Conservation (phyloP, 1,140 invertebrate genomes). For the Neodiprion lecontei region DNA sequence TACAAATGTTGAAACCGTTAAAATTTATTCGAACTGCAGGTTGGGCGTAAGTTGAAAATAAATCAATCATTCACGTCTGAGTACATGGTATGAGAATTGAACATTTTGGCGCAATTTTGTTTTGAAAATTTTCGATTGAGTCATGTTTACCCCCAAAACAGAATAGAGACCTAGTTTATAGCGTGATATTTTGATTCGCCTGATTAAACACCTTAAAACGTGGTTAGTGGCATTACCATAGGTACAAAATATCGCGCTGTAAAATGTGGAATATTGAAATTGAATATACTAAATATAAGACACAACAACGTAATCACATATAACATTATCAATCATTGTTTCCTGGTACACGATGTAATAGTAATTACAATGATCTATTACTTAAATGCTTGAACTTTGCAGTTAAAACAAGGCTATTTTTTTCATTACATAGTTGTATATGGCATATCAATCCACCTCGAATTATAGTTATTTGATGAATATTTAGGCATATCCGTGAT, state of each 20-base stretch:
- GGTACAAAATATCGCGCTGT: background rate
- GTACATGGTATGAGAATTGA: background rate
- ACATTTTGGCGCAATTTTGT: background rate
- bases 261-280: background rate
- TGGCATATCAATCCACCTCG: background rate
- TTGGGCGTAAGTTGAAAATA: background rate
- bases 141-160: background rate
- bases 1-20: background rate
- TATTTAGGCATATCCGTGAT: background rate
- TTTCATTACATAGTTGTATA: background rate
- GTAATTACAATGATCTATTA: background rate
- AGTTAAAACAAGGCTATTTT: background rate
- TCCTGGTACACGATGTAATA: background rate
- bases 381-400: background rate
- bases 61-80: background rate
- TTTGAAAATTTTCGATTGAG: background rate
- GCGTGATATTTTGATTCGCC: background rate
- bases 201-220: background rate
- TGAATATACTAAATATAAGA: slow-evolving; percentile 6
- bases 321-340: slow-evolving; percentile 3
- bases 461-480: background rate
- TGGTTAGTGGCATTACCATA: background rate
- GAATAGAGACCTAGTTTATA: background rate
- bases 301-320: slow-evolving; percentile 2
- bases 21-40: slow-evolving; percentile 1